Evolutionary conservation across 2,113 vertebrate genomes (phyloP).

Genomic region (Glaucidium brasilianum): DNA sequence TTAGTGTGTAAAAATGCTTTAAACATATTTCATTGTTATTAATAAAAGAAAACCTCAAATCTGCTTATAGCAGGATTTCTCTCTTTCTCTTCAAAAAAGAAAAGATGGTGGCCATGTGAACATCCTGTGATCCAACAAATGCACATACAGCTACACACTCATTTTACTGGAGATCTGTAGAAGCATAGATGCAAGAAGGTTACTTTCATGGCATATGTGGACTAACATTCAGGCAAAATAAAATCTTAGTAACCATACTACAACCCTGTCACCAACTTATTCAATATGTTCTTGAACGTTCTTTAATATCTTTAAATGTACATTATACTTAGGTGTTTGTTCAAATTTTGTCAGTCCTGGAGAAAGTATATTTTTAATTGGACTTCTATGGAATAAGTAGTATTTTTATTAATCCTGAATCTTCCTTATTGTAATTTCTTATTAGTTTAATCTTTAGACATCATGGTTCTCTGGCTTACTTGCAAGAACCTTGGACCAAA

Average conservation of each 20-base stretch:
- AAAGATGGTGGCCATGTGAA: rapidly evolving
- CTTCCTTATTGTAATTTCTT: neutral
- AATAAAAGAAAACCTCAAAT: neutral
- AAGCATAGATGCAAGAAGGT: neutral
- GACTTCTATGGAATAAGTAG: neutral
- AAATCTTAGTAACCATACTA: neutral
- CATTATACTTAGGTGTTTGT: neutral
- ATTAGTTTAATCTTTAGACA: neutral
- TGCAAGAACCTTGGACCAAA: neutral
- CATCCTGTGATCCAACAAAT: neutral
- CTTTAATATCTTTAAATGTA: neutral
- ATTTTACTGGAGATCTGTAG: neutral
- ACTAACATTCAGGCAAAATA: neutral
- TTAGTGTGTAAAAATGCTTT: neutral
- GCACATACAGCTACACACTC: rapidly evolving
- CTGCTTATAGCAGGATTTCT: neutral
- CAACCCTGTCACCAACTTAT: neutral
- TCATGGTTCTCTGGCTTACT: neutral
- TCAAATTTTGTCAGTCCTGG: neutral
- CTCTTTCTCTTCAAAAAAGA: neutral
- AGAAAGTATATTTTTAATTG: neutral
- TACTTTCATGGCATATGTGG: neutral
- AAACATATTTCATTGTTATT: neutral
- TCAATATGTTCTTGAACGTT: neutral
- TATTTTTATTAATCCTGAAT: neutral